phyloP scores from a whole-genome alignment of 2,888 invertebrate genomes.

The Leucophora obtusa region DNA sequence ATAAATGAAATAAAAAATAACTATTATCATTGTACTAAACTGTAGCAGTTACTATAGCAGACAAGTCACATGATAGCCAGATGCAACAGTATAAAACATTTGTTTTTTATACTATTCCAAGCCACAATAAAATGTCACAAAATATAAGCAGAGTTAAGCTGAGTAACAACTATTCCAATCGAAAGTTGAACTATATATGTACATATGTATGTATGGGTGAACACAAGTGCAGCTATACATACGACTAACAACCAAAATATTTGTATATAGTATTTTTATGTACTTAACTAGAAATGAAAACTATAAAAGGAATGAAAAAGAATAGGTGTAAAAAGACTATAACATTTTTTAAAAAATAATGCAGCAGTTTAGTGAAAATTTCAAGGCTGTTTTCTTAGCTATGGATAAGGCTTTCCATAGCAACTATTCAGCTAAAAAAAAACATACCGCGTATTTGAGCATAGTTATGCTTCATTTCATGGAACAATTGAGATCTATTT shows the following conservation, averaged over 20 bases:
- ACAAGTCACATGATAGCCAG: constrained; percentile 5
- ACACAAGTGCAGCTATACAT: constrained; percentile 9
- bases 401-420: too few species aligned
- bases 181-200: too few species aligned
- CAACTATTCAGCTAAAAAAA: too few species aligned
- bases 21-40: not conserved
- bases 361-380: constrained; percentile 56
- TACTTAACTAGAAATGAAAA: not conserved
- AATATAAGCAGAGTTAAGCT: too few species aligned
- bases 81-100: constrained; percentile 5
- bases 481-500: too few species aligned
- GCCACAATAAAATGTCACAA: too few species aligned
- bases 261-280: constrained; percentile 6
- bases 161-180: too few species aligned
- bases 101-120: too few species aligned
- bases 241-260: constrained; percentile 17
- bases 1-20: constrained; percentile 18
- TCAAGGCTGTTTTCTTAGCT: constrained; percentile 47
- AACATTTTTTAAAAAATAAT: constrained; percentile 40
- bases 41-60: not conserved
- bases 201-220: not conserved
- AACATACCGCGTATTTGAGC: too few species aligned
- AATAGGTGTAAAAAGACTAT: not conserved
- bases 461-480: too few species aligned
- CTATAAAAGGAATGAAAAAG: not conserved